phyloP scores from a whole-genome alignment of 2,113 vertebrate genomes.

The Propithecus coquereli region DNA sequence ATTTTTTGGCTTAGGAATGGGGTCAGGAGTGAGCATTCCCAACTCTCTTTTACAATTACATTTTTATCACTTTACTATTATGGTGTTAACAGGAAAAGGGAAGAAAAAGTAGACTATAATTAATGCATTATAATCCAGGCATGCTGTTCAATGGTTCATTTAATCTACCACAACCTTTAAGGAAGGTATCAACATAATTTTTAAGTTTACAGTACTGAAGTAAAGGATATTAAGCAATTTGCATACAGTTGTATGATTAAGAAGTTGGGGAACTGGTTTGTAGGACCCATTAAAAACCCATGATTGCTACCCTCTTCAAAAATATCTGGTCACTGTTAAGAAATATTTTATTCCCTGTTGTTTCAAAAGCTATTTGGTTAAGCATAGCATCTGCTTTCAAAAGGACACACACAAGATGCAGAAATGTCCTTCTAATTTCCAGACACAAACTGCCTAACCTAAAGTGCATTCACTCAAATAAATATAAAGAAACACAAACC shows the following conservation, averaged over 20 bases:
- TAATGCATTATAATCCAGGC: not conserved
- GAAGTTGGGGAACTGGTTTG: not conserved
- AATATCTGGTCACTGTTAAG: not conserved
- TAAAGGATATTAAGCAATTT: not conserved
- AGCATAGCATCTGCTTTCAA: not conserved
- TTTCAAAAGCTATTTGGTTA: conserved; percentile 35
- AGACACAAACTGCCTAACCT: not conserved
- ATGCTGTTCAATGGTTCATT: not conserved
- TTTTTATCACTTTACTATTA: not conserved
- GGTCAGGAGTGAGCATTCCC: not conserved
- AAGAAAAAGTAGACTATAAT: not conserved
- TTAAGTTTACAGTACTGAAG: not conserved
- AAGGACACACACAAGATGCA: conserved; percentile 10
- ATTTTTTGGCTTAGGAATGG: not conserved
- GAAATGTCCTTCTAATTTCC: conserved; percentile 41
- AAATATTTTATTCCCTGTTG: not conserved
- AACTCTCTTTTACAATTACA: not conserved
- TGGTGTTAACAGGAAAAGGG: not conserved
- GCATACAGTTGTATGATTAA: not conserved
- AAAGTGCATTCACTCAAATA: conserved; percentile 57
- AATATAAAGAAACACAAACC: conserved; percentile 63
- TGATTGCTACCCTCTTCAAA: not conserved
- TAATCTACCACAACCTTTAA: not conserved
- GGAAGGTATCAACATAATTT: not conserved
- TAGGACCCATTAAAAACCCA: not conserved